These are phyloP conservation scores for Chironomus tentans DNA, from an alignment of 2,888 invertebrate species.

Conservation along the genomic window DNA sequence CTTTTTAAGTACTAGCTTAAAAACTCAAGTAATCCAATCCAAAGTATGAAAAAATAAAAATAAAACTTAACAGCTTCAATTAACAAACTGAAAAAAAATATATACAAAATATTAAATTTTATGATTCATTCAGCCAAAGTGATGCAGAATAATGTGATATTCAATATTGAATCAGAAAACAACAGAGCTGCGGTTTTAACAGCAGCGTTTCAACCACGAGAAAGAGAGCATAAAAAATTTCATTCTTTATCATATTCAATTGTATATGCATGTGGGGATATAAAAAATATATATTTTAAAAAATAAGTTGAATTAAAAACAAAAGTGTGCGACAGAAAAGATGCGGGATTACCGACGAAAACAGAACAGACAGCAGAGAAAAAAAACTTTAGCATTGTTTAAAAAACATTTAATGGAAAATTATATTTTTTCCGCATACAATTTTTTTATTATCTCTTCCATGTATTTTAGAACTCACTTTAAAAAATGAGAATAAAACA, in stretches of 20 bases:
- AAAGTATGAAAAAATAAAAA: too few species aligned
- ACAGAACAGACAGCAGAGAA: background rate
- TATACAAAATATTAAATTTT: background rate
- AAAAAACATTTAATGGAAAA: slow-evolving; percentile 3
- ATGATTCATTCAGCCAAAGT: too few species aligned
- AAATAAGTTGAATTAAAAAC: background rate
- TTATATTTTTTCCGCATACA: background rate
- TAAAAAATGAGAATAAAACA: background rate
- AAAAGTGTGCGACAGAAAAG: background rate
- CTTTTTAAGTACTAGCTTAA: too few species aligned
- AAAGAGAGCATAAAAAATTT: background rate
- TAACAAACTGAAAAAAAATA: background rate
- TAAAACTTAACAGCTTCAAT: background rate
- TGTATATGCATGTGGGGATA: background rate
- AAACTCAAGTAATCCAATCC: too few species aligned
- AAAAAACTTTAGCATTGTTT: background rate
- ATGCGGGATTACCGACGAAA: background rate
- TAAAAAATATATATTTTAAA: too few species aligned
- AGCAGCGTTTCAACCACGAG: background rate
- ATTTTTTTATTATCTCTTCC: background rate
- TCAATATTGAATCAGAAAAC: background rate
- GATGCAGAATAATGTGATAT: background rate
- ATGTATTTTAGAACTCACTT: background rate
- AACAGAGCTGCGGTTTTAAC: background rate
- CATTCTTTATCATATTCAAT: background rate